Percentiles rank a stretch among this genome's conserved stretches.
Conservation (phyloP, 2,888 invertebrate genomes). For the Tinea trinotella region DNA sequence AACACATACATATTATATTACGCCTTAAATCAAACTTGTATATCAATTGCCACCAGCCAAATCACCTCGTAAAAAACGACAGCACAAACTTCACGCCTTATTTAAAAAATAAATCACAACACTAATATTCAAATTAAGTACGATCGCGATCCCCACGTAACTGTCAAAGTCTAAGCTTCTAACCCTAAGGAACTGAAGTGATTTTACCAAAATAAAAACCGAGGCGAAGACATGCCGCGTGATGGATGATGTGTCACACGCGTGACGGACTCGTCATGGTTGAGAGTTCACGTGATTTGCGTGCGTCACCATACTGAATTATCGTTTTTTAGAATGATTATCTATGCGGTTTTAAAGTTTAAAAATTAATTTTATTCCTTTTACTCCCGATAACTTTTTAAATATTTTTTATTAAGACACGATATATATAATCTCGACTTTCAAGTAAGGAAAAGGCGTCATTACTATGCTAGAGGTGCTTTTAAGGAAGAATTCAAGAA, state of each 20-base stretch:
- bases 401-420: too few relatives aligned
- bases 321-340: slow-evolving; percentile 9
- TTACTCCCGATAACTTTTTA: too few relatives aligned
- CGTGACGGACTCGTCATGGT: slow-evolving; percentile 55
- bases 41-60: too few relatives aligned
- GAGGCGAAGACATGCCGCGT: slow-evolving; percentile 24
- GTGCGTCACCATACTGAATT: slow-evolving; percentile 26
- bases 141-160: background rate
- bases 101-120: background rate
- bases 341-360: background rate
- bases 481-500: too few relatives aligned
- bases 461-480: too few relatives aligned
- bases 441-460: too few relatives aligned
- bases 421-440: too few relatives aligned
- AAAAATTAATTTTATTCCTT: too few relatives aligned
- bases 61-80: too few relatives aligned
- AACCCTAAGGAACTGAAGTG: slow-evolving; percentile 12
- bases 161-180: background rate
- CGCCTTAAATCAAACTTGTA: too few relatives aligned
- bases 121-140: slow-evolving; percentile 7
- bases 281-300: slow-evolving; percentile 47
- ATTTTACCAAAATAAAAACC: slow-evolving; percentile 16
- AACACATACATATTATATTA: too few relatives aligned
- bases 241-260: slow-evolving; percentile 59
- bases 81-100: too few relatives aligned